phyloP scores from a whole-genome alignment of 2,888 invertebrate species.

The Smittia sp. region DNA sequence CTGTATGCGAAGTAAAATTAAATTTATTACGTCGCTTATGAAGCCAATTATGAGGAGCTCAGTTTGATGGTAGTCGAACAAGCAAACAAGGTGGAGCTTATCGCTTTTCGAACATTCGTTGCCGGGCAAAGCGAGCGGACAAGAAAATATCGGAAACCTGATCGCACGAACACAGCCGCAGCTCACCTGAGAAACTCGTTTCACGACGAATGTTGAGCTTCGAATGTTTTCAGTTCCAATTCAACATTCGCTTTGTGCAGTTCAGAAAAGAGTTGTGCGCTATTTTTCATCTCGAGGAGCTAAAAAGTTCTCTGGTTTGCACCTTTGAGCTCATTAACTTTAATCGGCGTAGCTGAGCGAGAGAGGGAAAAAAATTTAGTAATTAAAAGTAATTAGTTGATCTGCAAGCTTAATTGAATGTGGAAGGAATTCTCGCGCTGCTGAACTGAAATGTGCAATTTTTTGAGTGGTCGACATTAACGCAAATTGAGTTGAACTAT shows the following conservation, averaged over 20 bases:
- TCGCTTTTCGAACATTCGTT: slow-evolving; percentile 19
- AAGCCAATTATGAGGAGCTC: slow-evolving; percentile 27
- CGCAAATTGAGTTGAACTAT: slow-evolving; percentile 6
- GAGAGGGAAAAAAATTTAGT: neutral
- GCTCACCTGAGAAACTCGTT: slow-evolving; percentile 22
- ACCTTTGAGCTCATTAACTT: slow-evolving; percentile 40
- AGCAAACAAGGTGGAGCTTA: neutral
- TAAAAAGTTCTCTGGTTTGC: slow-evolving; percentile 15
- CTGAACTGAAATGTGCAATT: neutral
- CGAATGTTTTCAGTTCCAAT: slow-evolving; percentile 37
- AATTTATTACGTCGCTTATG: slow-evolving; percentile 26
- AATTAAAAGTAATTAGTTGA: slow-evolving; percentile 28
- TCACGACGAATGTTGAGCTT: slow-evolving; percentile 28
- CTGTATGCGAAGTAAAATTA: neutral
- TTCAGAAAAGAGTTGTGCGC: slow-evolving; percentile 19
- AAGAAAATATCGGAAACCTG: slow-evolving; percentile 26
- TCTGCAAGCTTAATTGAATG: slow-evolving; percentile 9
- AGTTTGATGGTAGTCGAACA: slow-evolving; percentile 10
- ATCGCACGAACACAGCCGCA: neutral
- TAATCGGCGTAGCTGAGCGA: slow-evolving; percentile 24
- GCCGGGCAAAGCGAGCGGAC: neutral
- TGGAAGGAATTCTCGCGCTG: neutral
- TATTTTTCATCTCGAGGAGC: neutral
- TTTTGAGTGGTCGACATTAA: slow-evolving; percentile 4
- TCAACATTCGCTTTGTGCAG: slow-evolving; percentile 40